Evolutionary conservation across 2,797 vertebrate genomes (phyloP).

Genomic region (Macropodus opercularis): DNA sequence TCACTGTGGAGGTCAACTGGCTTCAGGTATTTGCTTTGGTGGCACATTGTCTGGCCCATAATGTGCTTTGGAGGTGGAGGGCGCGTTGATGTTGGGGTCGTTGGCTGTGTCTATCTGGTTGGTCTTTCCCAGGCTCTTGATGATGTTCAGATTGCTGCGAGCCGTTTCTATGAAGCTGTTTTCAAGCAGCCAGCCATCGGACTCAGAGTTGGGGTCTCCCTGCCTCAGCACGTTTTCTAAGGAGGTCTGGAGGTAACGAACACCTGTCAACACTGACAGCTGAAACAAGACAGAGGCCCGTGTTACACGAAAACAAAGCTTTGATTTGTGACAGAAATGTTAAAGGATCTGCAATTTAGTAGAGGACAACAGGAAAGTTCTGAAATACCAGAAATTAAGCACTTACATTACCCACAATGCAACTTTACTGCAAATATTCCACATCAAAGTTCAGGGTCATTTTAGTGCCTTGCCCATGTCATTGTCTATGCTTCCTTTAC

Average conservation of each 20-base stretch:
- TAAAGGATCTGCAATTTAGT: too few species aligned
- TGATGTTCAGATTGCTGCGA: slow-evolving; percentile 87
- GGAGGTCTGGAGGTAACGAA: slow-evolving; percentile 93
- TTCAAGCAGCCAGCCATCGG: slow-evolving; percentile 91
- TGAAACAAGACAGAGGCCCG: slow-evolving; percentile 52
- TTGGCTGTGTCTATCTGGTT: slow-evolving; percentile 85
- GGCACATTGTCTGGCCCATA: slow-evolving; percentile 83
- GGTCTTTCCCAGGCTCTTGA: slow-evolving; percentile 89
- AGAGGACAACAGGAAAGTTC: too few species aligned
- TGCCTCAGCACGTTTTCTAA: slow-evolving; percentile 87
- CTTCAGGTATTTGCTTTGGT: slow-evolving; percentile 64
- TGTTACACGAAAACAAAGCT: background rate
- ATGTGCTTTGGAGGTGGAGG: slow-evolving; percentile 79
- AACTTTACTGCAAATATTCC: too few species aligned
- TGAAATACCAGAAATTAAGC: too few species aligned
- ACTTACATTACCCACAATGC: too few species aligned
- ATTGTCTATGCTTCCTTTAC: slow-evolving; percentile 67
- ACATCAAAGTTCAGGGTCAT: too few species aligned
- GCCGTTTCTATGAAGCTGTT: slow-evolving; percentile 90
- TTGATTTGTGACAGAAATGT: too few species aligned
- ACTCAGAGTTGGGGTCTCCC: slow-evolving; percentile 87
- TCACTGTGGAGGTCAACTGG: slow-evolving; percentile 57
- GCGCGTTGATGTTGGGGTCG: slow-evolving; percentile 87
- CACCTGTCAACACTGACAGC: slow-evolving; percentile 90
- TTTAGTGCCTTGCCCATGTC: too few species aligned